These are phyloP conservation scores for Salvelinus sp. DNA, from an alignment of 2,113 vertebrate genomes.

Conservation along the genomic window DNA sequence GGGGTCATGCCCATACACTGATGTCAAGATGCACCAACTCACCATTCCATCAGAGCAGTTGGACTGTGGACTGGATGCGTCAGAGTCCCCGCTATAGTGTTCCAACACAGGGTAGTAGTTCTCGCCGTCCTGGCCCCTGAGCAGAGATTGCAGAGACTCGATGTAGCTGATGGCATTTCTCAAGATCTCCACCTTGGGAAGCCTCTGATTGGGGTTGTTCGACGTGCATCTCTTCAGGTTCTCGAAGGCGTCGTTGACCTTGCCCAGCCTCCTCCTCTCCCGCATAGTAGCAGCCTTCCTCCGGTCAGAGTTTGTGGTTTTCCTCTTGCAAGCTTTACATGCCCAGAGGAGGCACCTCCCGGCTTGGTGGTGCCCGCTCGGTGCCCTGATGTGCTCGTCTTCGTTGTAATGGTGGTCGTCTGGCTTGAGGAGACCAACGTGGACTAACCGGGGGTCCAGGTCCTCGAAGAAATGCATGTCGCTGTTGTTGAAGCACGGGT, in stretches of 20 bases:
- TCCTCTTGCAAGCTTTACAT: conserved; percentile 97
- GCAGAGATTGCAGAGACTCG: conserved; percentile 91
- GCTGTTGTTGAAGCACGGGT: conserved; percentile 92
- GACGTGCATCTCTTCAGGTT: conserved; percentile 95
- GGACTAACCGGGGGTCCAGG: conserved; percentile 92
- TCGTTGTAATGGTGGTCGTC: conserved; percentile 86
- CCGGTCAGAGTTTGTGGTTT: conserved; percentile 94
- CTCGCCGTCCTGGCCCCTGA: conserved; percentile 90
- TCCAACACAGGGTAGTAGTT: conserved; percentile 84
- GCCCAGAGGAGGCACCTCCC: conserved; percentile 96
- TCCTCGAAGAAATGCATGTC: conserved; percentile 99
- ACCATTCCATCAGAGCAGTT: conserved; percentile 98
- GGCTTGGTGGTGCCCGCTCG: conserved; percentile 94
- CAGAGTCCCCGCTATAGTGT: conserved; percentile 93
- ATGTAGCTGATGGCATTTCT: conserved; percentile 98
- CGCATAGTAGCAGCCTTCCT: conserved; percentile 95
- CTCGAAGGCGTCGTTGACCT: conserved; percentile 97
- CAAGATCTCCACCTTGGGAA: conserved; percentile 98
- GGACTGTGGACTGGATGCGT: conserved; percentile 93
- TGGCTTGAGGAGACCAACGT: conserved; percentile 86
- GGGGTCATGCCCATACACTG: too few species aligned
- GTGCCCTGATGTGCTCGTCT: conserved; percentile 93
- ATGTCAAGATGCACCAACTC: conserved; percentile 55
- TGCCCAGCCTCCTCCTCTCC: conserved; percentile 90
- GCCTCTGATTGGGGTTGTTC: conserved; percentile 92